Base-by-base conservation (phyloP, 2,113 vertebrate genomes). In the Alligator sinensis region DNA sequence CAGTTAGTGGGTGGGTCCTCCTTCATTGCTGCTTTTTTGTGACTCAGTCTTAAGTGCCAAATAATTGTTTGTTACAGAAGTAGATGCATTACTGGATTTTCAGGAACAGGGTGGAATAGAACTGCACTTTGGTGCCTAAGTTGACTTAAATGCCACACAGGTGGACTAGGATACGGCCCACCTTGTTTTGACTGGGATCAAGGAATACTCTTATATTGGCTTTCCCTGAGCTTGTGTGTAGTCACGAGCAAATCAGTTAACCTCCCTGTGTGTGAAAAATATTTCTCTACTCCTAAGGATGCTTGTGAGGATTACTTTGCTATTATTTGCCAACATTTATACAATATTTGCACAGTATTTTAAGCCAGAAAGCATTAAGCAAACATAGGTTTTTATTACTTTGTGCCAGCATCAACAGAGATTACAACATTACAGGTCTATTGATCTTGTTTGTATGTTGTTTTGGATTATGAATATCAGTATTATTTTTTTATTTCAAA, bases 341-440 rank as follows among this genome's bases (percentile, higher is more conserved):
- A 47, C 47, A 47, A 47, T 47, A 47, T 90, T 87, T 19, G 30
- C 18, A 27, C 0, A 75, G 11, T 11, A 61, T 82, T 90, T 87
- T 54, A 64, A 82, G 24, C 7, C 34, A 62, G 6, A 77, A 66
- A 87, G 24, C 24, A 19, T 3, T 63, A 11, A 28, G 25, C 55
- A 16, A 86, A 21, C 83, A 64, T 75, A 70, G 59, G 77, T 19
- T 55, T 91, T 91, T 77, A 78, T 82, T 94, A 93, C 58, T 96
- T 77, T 63, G 79, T 54, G 83, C 14, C 92, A 60, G 11, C 86
- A 83, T 88, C 84, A 59, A 24, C 24, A n/a, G 86, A 30, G 94
- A 84, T 55, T 77, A 80, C 63, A 57, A 93, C 93, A 92, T 89
- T 57, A 58, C 2, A 70, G 60, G 22, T 4, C 16, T 18, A 25